Conservation (phyloP, 2,113 vertebrate species). For the Periophthalmus modestus region DNA sequence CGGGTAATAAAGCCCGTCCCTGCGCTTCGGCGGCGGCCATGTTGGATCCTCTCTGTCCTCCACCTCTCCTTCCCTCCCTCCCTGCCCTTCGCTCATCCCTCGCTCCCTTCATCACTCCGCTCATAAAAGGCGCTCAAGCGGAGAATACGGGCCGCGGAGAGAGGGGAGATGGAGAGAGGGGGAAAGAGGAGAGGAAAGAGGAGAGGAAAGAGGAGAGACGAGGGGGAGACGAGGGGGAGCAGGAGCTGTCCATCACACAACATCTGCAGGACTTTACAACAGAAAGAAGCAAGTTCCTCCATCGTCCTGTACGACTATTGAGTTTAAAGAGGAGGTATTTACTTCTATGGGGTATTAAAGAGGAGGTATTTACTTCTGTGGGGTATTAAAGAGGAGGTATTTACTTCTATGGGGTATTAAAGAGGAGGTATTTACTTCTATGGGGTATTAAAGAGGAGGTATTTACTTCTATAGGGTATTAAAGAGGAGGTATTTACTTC, state of each 20-base stretch:
- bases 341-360: no score
- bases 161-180: background rate
- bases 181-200: background rate
- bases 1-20: background rate
- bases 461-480: no score
- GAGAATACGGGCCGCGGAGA: background rate
- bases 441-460: no score
- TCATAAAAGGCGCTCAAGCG: background rate
- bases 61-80: constrained; percentile 7
- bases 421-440: no score
- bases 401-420: no score
- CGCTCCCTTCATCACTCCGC: background rate
- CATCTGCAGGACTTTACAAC: background rate
- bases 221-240: background rate
- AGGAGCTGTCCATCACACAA: background rate
- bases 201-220: background rate
- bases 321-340: no score
- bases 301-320: no score
- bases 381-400: no score
- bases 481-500: no score
- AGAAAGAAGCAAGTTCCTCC: no score
- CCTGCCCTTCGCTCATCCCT: background rate
- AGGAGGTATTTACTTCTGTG: no score
- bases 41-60: background rate
- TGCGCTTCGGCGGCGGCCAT: background rate